Percentiles rank a stretch among this genome's conserved stretches.
phyloP scores from a whole-genome alignment of 2,113 vertebrate species.

The Percina caprodes region DNA sequence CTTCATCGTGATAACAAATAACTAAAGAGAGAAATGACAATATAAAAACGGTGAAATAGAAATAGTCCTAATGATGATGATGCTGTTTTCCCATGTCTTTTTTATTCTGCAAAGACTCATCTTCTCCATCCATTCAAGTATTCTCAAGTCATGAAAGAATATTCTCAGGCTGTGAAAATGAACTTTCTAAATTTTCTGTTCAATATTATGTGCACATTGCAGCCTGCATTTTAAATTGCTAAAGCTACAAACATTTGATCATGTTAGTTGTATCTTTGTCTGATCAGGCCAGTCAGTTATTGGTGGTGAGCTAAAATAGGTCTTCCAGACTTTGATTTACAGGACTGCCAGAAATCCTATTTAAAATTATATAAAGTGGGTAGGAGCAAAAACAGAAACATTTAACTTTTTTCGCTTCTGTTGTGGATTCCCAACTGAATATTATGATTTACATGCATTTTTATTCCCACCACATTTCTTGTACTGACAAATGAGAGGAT shows the following conservation, averaged over 20 bases:
- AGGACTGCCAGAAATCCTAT: neutral
- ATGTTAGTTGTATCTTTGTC: neutral
- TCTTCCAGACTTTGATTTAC: neutral
- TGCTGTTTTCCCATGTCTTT: slow-evolving; percentile 44
- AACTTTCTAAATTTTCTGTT: slow-evolving; percentile 32
- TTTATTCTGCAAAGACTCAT: slow-evolving; percentile 39
- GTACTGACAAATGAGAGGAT: slow-evolving; percentile 6
- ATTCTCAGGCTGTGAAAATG: slow-evolving; percentile 47
- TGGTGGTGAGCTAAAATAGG: neutral
- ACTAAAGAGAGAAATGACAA: slow-evolving; percentile 36
- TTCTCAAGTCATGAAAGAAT: slow-evolving; percentile 31
- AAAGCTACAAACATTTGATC: neutral
- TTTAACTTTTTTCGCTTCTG: neutral
- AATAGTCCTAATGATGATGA: slow-evolving; percentile 56
- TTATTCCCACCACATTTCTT: slow-evolving; percentile 14
- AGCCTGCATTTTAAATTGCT: slow-evolving; percentile 20
- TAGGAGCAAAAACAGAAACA: neutral
- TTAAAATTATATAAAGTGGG: neutral
- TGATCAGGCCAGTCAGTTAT: neutral
- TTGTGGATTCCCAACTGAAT: neutral
- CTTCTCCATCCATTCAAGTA: slow-evolving; percentile 30
- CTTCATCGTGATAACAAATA: slow-evolving; percentile 19
- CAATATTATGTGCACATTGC: slow-evolving; percentile 19
- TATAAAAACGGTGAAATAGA: slow-evolving; percentile 21
- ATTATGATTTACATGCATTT: neutral